Base-by-base conservation (phyloP, 2,797 vertebrate species). In the Centroberyx gerrardi region DNA sequence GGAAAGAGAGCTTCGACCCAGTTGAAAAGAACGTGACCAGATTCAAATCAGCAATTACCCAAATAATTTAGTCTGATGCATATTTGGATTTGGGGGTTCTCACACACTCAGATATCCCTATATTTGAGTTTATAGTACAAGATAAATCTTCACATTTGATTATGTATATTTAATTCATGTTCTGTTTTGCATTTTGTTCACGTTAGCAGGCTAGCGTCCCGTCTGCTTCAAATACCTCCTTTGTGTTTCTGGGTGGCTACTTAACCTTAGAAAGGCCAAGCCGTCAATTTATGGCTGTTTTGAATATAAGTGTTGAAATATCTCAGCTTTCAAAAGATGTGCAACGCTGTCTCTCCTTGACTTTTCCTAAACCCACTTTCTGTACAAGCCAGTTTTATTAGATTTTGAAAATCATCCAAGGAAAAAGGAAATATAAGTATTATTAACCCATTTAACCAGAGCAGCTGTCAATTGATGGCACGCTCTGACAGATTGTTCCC, bases 1-100 rank as follows among this genome's bases (percentile, higher is more conserved):
- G 62, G 55, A 68, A 82, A 51, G 12, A 33, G 48, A 78, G 52
- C 48, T 66, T 55, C 13, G 72, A 84, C 59, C 68, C 13, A 68
- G 14, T 74, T 87, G 58, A 53, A 83, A 53, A 51, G 3, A 73
- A 38, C 7, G 9, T 38, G 64, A 27, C 36, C 22, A 55, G 18
- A 14, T 6, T 27, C 62, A 54, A 8, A 46, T 33, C 9, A 27
- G 17, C 52, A 29, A 17, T 29, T 36, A 27, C 8, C 12, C 51
- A 3, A 53, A 5, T 22, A 28, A 22, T 27, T 14, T 42, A 42
- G 65, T 62, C 63, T 10, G 58, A 46, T 51, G 15, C 18, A 13
- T 4, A 68, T 55, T 10, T 76, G 29, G 29, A 53, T 31, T 80
- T 54, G 48, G 10, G 42, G 2, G 2, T 12, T 44, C 8, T 51